A percentile compares a stretch with the other conserved stretches of the same genome.
These are phyloP conservation scores for Mythimna lalbum DNA, from an alignment of 2,888 invertebrate genomes.

Conservation along the genomic window DNA sequence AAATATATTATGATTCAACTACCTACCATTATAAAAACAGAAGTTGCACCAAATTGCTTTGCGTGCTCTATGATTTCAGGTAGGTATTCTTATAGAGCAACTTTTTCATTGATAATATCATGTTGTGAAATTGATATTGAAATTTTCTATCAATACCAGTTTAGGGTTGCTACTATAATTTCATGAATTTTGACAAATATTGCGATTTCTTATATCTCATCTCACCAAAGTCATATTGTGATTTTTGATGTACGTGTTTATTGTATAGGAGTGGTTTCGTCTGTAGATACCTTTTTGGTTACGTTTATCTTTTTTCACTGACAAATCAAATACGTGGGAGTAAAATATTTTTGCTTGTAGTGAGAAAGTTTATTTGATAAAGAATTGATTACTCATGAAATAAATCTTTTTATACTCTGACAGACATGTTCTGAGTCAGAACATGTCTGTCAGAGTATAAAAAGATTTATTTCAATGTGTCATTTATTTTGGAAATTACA, in stretches of 20 bases:
- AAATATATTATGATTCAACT: not conserved
- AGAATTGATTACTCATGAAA: slow-evolving; percentile 9
- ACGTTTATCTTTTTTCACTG: slow-evolving; percentile 8
- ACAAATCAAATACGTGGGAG: slow-evolving; percentile 30
- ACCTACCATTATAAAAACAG: not conserved
- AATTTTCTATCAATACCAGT: slow-evolving; percentile 34
- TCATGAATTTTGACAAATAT: slow-evolving; percentile 31
- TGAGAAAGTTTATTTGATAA: slow-evolving; percentile 18
- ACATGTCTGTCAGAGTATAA: not conserved
- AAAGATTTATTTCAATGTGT: not conserved
- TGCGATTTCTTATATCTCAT: slow-evolving; percentile 29
- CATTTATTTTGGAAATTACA: slow-evolving; percentile 4
- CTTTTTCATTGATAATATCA: slow-evolving; percentile 26
- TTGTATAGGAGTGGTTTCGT: not conserved
- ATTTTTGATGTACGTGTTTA: slow-evolving; percentile 19
- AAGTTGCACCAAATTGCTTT: not conserved
- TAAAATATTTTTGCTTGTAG: slow-evolving; percentile 25
- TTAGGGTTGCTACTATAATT: slow-evolving; percentile 11
- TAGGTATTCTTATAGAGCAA: slow-evolving; percentile 25
- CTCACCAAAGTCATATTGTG: slow-evolving; percentile 9
- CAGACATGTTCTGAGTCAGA: no score
- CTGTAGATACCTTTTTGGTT: not conserved
- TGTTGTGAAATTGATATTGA: slow-evolving; percentile 47
- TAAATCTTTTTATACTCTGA: no score
- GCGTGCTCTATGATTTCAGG: slow-evolving; percentile 9